Evolutionary conservation across 2,888 invertebrate genomes (phyloP).

Genomic region (Coelopa pilipes): DNA sequence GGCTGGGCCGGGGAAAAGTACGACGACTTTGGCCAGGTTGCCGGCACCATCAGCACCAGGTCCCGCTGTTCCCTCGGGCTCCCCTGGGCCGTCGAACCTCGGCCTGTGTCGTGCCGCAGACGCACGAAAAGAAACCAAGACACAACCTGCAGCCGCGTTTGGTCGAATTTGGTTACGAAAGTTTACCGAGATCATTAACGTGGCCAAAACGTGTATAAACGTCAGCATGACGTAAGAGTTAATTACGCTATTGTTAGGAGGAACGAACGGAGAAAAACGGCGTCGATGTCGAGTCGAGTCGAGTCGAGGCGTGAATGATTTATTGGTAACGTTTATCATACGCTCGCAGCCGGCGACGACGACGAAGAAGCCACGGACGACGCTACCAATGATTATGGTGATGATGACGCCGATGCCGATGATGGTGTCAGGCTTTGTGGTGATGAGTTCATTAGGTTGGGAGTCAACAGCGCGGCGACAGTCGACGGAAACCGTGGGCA

Average conservation of each 20-base stretch:
- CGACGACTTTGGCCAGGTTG: no score
- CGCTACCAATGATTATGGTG: neutral
- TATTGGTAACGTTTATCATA: neutral
- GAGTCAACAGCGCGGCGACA: no score
- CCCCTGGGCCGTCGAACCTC: no score
- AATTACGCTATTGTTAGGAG: slow-evolving; percentile 5
- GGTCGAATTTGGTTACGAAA: neutral
- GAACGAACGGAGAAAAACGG: no score
- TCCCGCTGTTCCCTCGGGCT: no score
- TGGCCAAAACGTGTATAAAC: neutral
- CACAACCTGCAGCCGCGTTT: neutral
- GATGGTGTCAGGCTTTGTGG: neutral
- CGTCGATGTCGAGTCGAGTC: neutral
- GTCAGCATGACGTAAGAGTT: slow-evolving; percentile 6
- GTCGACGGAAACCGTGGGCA: no score
- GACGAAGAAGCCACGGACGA: neutral
- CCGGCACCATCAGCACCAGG: no score
- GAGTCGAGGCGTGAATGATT: neutral
- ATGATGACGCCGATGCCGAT: neutral
- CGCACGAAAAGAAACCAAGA: neutral
- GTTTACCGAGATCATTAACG: neutral
- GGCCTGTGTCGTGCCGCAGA: neutral
- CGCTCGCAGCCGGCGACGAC: no score
- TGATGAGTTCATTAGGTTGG: neutral
- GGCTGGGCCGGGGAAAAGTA: no score